A percentile compares a stretch with the other conserved stretches of the same genome.
Evolutionary conservation across 2,113 vertebrate genomes (phyloP).

Genomic region (Aptenodytes patagonicus): DNA sequence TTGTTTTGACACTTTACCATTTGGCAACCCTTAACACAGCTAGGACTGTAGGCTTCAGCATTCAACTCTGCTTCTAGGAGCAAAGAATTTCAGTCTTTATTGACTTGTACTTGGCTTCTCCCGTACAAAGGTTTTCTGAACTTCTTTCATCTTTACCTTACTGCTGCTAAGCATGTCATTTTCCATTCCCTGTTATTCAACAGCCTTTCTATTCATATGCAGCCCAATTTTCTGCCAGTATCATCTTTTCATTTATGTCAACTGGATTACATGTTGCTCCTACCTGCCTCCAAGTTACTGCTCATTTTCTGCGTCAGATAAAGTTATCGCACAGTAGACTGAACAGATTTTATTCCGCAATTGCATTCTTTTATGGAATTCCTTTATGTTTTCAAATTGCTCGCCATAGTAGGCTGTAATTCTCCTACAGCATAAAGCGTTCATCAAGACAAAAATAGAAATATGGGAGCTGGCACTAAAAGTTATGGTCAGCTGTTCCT

Average conservation of each 20-base stretch:
- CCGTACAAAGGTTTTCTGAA: not conserved
- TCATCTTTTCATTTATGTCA: not conserved
- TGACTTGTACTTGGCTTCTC: not conserved
- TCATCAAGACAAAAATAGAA: not conserved
- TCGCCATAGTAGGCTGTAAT: not conserved
- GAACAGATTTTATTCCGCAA: not conserved
- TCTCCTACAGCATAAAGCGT: not conserved
- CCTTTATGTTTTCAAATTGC: not conserved
- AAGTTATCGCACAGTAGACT: not conserved
- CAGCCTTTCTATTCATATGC: not conserved
- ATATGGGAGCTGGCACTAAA: not conserved
- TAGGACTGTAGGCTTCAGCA: not conserved
- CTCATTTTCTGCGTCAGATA: slow-evolving; percentile 5
- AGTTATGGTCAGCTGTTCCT: not conserved
- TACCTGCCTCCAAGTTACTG: slow-evolving; percentile 6
- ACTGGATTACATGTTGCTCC: slow-evolving; percentile 43
- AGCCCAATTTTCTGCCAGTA: not conserved
- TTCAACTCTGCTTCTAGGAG: not conserved
- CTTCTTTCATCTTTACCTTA: not conserved
- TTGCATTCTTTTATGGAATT: not conserved
- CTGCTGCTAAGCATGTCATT: not conserved
- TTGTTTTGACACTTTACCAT: not conserved
- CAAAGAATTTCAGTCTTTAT: not conserved
- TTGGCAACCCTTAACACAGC: not conserved
- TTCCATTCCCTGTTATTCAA: not conserved